These are phyloP conservation scores for Sorex araneus DNA, from an alignment of 2,113 vertebrate genomes.

Conservation along the genomic window DNA sequence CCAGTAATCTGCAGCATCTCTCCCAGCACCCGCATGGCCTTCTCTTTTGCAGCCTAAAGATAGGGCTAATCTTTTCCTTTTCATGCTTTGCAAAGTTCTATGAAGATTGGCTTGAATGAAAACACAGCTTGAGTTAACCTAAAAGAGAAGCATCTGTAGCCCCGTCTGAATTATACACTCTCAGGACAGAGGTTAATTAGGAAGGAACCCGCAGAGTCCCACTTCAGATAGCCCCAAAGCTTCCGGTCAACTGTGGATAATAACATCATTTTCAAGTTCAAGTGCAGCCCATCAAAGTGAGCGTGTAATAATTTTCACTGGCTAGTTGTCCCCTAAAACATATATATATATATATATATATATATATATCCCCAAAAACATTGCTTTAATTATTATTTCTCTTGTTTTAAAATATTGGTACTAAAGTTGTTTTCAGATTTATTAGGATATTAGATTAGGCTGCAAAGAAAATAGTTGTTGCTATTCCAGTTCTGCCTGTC, in stretches of 20 bases:
- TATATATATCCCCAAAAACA: conserved; percentile 8
- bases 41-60: conserved; percentile 59
- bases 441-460: background rate
- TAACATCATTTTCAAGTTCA: conserved; percentile 39
- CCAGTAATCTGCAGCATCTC: background rate
- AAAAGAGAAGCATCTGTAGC: conserved; percentile 58
- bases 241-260: conserved; percentile 30
- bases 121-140: conserved; percentile 37
- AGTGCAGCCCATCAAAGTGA: conserved; percentile 15
- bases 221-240: conserved; percentile 41
- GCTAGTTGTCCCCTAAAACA: background rate
- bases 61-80: conserved; percentile 36
- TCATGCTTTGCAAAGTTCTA: conserved; percentile 14
- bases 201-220: background rate
- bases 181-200: conserved; percentile 63
- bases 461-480: background rate
- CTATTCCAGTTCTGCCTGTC: accelerated
- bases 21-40: background rate
- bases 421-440: background rate
- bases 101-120: conserved; percentile 44
- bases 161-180: conserved; percentile 43
- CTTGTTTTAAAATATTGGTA: background rate
- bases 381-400: background rate
- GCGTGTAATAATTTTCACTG: background rate
- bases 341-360: background rate